These are phyloP conservation scores for Melanostoma scalare DNA, from an alignment of 2,888 invertebrate species.

Conservation along the genomic window DNA sequence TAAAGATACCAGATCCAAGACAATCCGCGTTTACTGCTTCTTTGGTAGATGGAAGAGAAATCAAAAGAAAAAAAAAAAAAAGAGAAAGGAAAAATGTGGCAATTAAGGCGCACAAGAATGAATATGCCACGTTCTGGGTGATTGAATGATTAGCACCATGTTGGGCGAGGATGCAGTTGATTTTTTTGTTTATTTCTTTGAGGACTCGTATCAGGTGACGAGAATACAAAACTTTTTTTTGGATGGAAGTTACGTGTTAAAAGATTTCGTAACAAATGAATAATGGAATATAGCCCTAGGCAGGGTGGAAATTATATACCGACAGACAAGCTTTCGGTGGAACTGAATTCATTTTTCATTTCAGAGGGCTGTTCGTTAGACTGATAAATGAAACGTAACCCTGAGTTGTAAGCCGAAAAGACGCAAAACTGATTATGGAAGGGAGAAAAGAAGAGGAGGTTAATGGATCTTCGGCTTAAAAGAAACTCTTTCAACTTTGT, in stretches of 20 bases:
- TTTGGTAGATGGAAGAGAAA: too few relatives aligned
- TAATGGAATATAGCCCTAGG: conserved; percentile 43
- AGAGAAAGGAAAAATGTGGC: conserved; percentile 53
- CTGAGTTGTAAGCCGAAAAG: too few relatives aligned
- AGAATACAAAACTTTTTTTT: background rate
- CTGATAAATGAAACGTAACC: too few relatives aligned
- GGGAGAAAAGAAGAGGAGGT: too few relatives aligned
- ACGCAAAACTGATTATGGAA: too few relatives aligned
- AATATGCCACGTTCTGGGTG: conserved; percentile 68
- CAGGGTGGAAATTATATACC: too few relatives aligned
- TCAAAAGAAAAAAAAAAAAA: background rate
- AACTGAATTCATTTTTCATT: too few relatives aligned
- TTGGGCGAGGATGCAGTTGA: conserved; percentile 24
- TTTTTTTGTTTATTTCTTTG: background rate
- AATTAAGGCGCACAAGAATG: conserved; percentile 63
- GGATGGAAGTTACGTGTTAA: conserved; percentile 45
- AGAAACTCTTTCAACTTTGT: too few relatives aligned
- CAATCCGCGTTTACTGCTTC: background rate
- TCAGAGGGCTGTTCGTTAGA: too few relatives aligned
- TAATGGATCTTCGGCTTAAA: too few relatives aligned
- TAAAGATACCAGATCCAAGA: conserved; percentile 3
- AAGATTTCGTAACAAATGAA: conserved; percentile 57
- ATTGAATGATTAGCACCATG: conserved; percentile 68
- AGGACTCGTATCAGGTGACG: conserved; percentile 3
- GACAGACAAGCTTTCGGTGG: too few relatives aligned